phyloP scores from a whole-genome alignment of 2,113 vertebrate genomes.

The Campylomormyrus numenius region DNA sequence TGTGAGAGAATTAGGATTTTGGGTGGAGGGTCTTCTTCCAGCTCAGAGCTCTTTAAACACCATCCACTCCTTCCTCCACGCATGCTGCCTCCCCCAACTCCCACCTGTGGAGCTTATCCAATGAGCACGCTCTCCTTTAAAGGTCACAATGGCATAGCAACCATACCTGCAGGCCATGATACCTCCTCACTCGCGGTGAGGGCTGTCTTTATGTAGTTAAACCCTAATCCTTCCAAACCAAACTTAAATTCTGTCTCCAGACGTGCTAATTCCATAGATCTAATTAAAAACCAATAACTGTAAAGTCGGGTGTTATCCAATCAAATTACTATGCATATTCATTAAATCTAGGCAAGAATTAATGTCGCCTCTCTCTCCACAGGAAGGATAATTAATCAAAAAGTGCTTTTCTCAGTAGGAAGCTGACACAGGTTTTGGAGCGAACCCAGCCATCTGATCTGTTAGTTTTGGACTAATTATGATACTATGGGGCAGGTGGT shows the following conservation, averaged over 20 bases:
- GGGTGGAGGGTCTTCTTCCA: background rate
- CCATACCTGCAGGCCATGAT: background rate
- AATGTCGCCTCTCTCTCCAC: background rate
- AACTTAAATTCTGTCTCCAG: background rate
- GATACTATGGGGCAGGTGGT: background rate
- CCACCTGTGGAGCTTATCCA: background rate
- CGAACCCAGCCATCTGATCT: background rate
- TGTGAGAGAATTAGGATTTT: background rate
- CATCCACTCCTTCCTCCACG: background rate
- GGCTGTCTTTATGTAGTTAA: background rate
- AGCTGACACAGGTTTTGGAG: background rate
- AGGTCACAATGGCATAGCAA: background rate
- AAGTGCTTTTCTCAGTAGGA: constrained; percentile 12
- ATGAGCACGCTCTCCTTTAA: background rate
- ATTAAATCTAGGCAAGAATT: constrained; percentile 3
- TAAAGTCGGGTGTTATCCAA: background rate
- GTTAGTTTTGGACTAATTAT: background rate
- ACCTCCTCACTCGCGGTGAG: background rate
- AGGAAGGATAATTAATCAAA: constrained; percentile 9
- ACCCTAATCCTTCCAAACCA: background rate
- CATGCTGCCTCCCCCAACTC: background rate
- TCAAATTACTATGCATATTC: background rate
- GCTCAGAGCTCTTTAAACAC: background rate
- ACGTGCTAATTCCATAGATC: background rate
- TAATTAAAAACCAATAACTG: background rate